Base-by-base conservation (phyloP, 2,797 vertebrate species). In the Sparus aurata region DNA sequence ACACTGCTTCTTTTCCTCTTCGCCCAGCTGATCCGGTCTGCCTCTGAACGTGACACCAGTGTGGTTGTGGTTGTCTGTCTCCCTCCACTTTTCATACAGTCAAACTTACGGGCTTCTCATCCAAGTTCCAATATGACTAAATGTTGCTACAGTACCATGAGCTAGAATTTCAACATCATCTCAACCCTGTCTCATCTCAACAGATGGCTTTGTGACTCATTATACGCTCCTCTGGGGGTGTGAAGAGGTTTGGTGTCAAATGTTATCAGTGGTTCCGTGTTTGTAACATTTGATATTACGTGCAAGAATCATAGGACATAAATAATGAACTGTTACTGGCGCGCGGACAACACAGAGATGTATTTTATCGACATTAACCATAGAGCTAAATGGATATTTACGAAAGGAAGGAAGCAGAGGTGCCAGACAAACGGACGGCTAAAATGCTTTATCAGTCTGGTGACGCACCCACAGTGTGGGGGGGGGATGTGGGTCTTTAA, bases 201-300 rank as follows among this genome's bases (percentile, higher is more conserved):
- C 52, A 7, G 61, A 52, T 23, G 12, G 55, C 72, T 86, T 69
- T 88, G 79, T 94, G 90, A 91, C 84, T 93, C 89, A 93, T 61
- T 69, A 0, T 47, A 12, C 50, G 59, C 85, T 87, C 69, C 73
- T 86, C 60, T 82, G 85, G 77, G 73, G 89, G 85, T 20, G 84
- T 84, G 34, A 12, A 69, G 58, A 79, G 58, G 54, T 85, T 82
- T 76, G 57, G 64, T 80, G 69, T 86, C 61, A 84, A 72, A 77
- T 60, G 38, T 71, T 79, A 71, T 78, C 77, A 64, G 23, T 12
- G 13, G 12, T 85, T 84, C 72, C n/a, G 5, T 54, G 53, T 69
- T 62, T 70, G 46, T 65, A 59, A 60, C 12, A 6, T 23, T 72
- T 16, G 41, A 9, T 23, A 61, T 61, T 13, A 15, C 1, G 4